Conservation (phyloP, 2,888 invertebrate genomes). For the Heliothis peltigera region DNA sequence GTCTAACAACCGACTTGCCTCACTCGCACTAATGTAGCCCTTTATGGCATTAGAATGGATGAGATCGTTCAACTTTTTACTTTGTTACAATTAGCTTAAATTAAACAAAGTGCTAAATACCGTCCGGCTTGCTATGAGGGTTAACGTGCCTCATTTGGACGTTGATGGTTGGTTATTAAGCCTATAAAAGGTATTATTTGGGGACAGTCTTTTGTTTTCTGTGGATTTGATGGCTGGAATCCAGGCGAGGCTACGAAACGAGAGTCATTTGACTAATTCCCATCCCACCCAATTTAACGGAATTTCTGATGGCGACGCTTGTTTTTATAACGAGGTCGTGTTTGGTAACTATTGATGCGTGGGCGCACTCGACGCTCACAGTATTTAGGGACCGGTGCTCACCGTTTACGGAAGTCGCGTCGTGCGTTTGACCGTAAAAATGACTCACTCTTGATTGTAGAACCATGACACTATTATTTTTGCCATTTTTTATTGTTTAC, state of each 20-base stretch:
- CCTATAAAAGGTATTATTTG: slow-evolving; percentile 64
- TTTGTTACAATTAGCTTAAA: slow-evolving; percentile 74
- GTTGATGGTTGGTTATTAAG: slow-evolving; percentile 71
- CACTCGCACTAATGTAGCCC: background rate
- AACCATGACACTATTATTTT: slow-evolving; percentile 28
- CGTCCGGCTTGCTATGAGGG: slow-evolving; percentile 67
- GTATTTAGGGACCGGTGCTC: slow-evolving; percentile 55
- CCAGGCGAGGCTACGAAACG: slow-evolving; percentile 53
- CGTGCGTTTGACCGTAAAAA: slow-evolving; percentile 45
- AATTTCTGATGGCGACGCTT: slow-evolving; percentile 40
- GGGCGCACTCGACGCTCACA: slow-evolving; percentile 49
- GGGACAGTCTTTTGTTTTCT: slow-evolving; percentile 70
- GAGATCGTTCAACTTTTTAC: slow-evolving; percentile 48
- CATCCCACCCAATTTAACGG: slow-evolving; percentile 34
- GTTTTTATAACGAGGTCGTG: slow-evolving; percentile 30
- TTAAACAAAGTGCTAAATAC: slow-evolving; percentile 68
- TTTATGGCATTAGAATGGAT: slow-evolving; percentile 1
- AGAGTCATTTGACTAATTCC: slow-evolving; percentile 65
- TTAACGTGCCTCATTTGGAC: slow-evolving; percentile 63
- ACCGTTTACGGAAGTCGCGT: slow-evolving; percentile 61
- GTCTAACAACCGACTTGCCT: background rate
- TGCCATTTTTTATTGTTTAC: slow-evolving; percentile 25
- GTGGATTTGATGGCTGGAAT: slow-evolving; percentile 64
- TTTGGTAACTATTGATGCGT: slow-evolving; percentile 48
- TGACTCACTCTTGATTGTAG: slow-evolving; percentile 55